Evolutionary conservation across 2,797 vertebrate genomes (phyloP).

Genomic region (Gorsachius magnificus): DNA sequence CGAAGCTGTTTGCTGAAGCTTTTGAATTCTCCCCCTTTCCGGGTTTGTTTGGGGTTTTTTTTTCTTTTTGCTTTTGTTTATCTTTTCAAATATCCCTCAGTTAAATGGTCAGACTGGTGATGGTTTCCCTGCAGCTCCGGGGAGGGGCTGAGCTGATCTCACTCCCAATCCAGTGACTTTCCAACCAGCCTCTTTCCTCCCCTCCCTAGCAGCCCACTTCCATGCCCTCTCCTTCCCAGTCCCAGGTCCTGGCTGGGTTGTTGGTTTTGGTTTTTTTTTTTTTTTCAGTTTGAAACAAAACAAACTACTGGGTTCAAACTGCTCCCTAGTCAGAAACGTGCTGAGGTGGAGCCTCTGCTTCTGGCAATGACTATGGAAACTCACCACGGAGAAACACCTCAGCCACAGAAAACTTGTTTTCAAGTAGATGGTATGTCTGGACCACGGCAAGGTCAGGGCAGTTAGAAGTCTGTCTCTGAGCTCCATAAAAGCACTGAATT

Average conservation of each 20-base stretch:
- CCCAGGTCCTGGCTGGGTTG: background rate
- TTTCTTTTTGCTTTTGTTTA: background rate
- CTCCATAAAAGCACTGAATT: background rate
- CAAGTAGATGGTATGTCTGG: background rate
- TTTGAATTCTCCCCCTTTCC: background rate
- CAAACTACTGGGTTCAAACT: constrained; percentile 21
- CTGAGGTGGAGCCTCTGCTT: constrained; percentile 2
- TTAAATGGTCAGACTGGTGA: background rate
- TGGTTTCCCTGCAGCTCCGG: background rate
- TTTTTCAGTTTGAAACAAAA: constrained; percentile 33
- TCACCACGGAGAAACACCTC: background rate
- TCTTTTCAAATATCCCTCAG: constrained; percentile 19
- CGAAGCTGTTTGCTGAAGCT: background rate
- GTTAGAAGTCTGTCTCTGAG: background rate
- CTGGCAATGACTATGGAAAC: constrained; percentile 32
- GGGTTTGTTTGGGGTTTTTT: background rate
- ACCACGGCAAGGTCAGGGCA: background rate
- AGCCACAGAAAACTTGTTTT: background rate
- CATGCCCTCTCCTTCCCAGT: background rate
- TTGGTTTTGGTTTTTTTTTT: too few relatives aligned
- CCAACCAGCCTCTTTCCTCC: background rate
- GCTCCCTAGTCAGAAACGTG: background rate
- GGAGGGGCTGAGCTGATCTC: background rate
- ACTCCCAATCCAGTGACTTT: background rate
- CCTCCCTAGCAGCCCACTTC: background rate